phyloP scores from a whole-genome alignment of 2,797 vertebrate species.

The Mastacembelus armatus region DNA sequence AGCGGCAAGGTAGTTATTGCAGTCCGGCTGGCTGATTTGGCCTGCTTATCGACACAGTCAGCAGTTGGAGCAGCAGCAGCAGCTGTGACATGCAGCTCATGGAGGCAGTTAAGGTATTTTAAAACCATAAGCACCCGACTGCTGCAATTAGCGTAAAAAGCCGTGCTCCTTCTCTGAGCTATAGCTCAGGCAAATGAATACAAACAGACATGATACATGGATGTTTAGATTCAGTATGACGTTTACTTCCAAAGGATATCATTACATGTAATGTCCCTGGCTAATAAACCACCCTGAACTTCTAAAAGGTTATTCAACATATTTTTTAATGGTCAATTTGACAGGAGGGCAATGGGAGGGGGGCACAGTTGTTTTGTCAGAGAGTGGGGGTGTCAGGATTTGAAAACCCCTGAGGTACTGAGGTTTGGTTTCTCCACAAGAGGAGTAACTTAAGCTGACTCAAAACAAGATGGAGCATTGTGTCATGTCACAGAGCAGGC shows the following conservation, averaged over 20 bases:
- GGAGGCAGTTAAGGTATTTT: not conserved
- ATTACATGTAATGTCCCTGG: not conserved
- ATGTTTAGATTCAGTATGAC: not conserved
- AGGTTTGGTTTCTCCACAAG: slow-evolving; percentile 40
- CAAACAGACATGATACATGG: not conserved
- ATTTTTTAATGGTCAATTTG: not conserved
- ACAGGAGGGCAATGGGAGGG: not conserved
- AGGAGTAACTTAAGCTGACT: slow-evolving; percentile 40
- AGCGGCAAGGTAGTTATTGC: not conserved
- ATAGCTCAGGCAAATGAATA: slow-evolving; percentile 4
- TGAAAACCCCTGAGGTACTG: slow-evolving; percentile 4
- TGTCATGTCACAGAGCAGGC: slow-evolving; percentile 47
- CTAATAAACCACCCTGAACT: not conserved
- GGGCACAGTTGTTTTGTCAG: not conserved
- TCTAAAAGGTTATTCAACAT: not conserved
- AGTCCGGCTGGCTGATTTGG: not conserved
- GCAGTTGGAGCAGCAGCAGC: not conserved
- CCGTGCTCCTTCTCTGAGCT: not conserved
- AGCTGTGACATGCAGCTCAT: slow-evolving; percentile 5
- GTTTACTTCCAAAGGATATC: not conserved
- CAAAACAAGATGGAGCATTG: slow-evolving; percentile 49
- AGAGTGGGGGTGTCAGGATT: not conserved
- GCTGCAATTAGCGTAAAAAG: not conserved
- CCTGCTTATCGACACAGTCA: not conserved
- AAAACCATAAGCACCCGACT: not conserved